phyloP scores from a whole-genome alignment of 2,797 vertebrate genomes.

The Euphonia xanthogaster region DNA sequence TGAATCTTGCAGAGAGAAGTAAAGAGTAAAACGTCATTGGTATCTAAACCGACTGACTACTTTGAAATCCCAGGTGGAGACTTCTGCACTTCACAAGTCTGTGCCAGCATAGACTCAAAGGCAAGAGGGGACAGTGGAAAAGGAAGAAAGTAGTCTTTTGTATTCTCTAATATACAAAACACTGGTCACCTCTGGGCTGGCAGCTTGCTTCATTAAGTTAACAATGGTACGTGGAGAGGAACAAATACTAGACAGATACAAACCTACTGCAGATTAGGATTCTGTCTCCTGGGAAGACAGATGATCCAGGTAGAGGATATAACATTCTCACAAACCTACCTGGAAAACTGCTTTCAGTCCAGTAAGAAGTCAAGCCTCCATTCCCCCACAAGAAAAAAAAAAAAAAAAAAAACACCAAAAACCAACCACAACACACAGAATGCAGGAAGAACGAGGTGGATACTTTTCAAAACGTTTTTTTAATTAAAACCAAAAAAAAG shows the following conservation, averaged over 20 bases:
- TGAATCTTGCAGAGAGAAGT: neutral
- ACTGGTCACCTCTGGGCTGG: neutral
- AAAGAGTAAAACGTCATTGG: neutral
- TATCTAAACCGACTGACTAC: neutral
- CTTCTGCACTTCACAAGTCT: slow-evolving; percentile 28
- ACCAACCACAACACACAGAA: neutral
- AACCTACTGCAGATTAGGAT: neutral
- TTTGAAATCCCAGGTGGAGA: neutral
- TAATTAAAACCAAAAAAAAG: slow-evolving; percentile 59
- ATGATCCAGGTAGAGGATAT: neutral
- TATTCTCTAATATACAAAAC: neutral
- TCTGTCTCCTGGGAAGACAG: neutral
- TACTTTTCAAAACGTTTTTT: slow-evolving; percentile 55
- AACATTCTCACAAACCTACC: neutral
- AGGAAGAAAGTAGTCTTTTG: neutral
- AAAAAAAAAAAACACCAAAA: neutral
- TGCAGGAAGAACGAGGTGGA: neutral
- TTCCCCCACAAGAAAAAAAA: neutral
- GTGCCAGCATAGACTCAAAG: neutral
- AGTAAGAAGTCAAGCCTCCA: neutral
- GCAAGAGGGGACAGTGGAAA: neutral
- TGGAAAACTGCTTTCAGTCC: neutral
- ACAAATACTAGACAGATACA: neutral
- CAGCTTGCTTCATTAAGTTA: neutral
- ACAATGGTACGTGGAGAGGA: neutral